Evolutionary conservation across 2,113 vertebrate species (phyloP).

Genomic region (Acrocephalus arundinaceus): DNA sequence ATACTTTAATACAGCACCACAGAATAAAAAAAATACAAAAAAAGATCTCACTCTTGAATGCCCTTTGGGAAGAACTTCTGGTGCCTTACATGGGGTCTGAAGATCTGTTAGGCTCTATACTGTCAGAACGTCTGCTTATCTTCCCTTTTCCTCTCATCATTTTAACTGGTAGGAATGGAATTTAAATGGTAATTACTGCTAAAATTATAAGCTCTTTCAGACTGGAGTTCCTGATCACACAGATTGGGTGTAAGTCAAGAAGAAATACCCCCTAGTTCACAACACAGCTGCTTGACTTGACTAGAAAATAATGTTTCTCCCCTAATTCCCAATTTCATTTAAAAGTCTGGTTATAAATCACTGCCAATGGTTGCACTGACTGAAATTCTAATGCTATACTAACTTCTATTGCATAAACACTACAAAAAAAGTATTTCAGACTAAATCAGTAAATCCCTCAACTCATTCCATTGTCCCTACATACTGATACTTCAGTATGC

Average conservation of each 20-base stretch:
- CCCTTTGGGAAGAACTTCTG: background rate
- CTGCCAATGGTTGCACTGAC: slow-evolving; percentile 29
- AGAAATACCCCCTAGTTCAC: slow-evolving; percentile 25
- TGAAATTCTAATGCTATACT: slow-evolving; percentile 57
- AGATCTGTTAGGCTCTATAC: background rate
- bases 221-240: background rate
- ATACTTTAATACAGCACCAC: background rate
- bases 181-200: slow-evolving; percentile 29
- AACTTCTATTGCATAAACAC: slow-evolving; percentile 17
- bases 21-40: background rate
- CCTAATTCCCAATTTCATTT: slow-evolving; percentile 56
- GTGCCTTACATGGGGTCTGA: background rate
- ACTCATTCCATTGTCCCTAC: slow-evolving; percentile 8
- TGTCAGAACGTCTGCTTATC: background rate
- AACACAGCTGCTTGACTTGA: slow-evolving; percentile 16
- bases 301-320: slow-evolving; percentile 51
- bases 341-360: slow-evolving; percentile 63
- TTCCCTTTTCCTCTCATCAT: background rate
- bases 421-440: background rate
- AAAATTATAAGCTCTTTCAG: slow-evolving; percentile 35
- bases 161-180: slow-evolving; percentile 3
- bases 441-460: slow-evolving; percentile 46
- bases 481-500: background rate
- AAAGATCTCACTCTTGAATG: background rate
- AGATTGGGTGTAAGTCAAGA: background rate